A percentile compares a stretch with the other conserved stretches of the same genome.
Evolutionary conservation across 2,797 vertebrate species (phyloP).

Genomic region (Sebastes miniatus): DNA sequence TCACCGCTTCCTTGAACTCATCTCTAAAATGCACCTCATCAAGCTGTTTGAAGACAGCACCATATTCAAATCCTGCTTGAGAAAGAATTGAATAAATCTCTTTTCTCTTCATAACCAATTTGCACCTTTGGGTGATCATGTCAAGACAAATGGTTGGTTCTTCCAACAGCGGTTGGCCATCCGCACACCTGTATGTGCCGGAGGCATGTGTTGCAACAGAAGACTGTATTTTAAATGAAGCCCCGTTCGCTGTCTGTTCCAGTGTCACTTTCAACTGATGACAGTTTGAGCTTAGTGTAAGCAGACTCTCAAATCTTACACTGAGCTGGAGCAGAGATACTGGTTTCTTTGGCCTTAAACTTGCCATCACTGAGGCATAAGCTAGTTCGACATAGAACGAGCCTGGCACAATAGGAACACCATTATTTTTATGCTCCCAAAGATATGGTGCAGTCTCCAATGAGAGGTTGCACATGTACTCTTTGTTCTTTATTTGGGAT

Average conservation of each 20-base stretch:
- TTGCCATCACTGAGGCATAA: constrained; percentile 80
- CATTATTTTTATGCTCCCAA: constrained; percentile 87
- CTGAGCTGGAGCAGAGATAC: constrained; percentile 77
- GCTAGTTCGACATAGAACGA: constrained; percentile 86
- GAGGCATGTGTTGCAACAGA: constrained; percentile 76
- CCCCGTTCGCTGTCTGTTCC: constrained; percentile 52
- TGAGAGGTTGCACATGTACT: constrained; percentile 79
- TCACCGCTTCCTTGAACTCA: constrained; percentile 86
- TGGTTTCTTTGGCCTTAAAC: constrained; percentile 75
- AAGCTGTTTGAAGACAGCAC: constrained; percentile 82
- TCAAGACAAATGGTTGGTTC: constrained; percentile 77
- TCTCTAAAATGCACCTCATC: constrained; percentile 79
- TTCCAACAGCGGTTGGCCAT: constrained; percentile 59
- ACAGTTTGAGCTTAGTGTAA: constrained; percentile 76
- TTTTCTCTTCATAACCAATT: constrained; percentile 63
- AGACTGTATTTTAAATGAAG: constrained; percentile 82
- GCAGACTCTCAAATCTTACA: constrained; percentile 81
- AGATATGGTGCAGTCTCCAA: constrained; percentile 70
- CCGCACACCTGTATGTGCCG: constrained; percentile 72
- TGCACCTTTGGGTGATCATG: constrained; percentile 80
- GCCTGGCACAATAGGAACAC: constrained; percentile 83
- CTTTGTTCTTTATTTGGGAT: constrained; percentile 52
- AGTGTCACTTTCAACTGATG: constrained; percentile 79
- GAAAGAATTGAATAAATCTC: constrained; percentile 83
- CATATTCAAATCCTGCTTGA: constrained; percentile 86